phyloP scores from a whole-genome alignment of 2,888 invertebrate species.

The Machimus atricapillus region DNA sequence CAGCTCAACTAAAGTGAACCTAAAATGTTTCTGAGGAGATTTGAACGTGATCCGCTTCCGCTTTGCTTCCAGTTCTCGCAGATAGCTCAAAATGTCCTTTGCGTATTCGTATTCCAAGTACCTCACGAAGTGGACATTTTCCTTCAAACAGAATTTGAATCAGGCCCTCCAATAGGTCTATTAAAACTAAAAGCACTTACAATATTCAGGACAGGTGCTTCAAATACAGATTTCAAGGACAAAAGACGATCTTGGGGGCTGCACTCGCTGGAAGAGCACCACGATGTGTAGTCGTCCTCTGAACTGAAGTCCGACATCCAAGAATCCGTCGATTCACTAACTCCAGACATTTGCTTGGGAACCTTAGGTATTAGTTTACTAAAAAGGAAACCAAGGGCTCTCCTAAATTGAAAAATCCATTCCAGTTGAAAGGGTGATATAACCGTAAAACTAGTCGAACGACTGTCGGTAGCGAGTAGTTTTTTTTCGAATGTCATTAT shows the following conservation, averaged over 20 bases:
- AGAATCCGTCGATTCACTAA: neutral
- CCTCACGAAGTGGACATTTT: slow-evolving; percentile 49
- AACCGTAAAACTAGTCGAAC: neutral
- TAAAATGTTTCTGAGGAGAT: slow-evolving; percentile 53
- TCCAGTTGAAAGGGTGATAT: neutral
- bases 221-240: neutral
- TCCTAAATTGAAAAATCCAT: neutral
- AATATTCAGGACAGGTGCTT: neutral
- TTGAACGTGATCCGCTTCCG: slow-evolving; percentile 52
- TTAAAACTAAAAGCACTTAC: neutral
- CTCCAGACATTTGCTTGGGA: neutral
- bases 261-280: neutral
- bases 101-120: slow-evolving; percentile 58
- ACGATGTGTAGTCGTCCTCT: neutral
- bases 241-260: neutral
- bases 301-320: neutral
- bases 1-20: slow-evolving; percentile 52
- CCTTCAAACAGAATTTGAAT: neutral
- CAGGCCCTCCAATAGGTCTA: neutral
- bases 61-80: slow-evolving; percentile 55
- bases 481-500: neutral
- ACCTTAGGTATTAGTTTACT: neutral
- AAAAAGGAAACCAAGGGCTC: neutral
- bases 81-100: slow-evolving; percentile 55
- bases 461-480: neutral